These are phyloP conservation scores for Corynorhinus townsendii DNA, from an alignment of 2,113 vertebrate species.

Conservation along the genomic window DNA sequence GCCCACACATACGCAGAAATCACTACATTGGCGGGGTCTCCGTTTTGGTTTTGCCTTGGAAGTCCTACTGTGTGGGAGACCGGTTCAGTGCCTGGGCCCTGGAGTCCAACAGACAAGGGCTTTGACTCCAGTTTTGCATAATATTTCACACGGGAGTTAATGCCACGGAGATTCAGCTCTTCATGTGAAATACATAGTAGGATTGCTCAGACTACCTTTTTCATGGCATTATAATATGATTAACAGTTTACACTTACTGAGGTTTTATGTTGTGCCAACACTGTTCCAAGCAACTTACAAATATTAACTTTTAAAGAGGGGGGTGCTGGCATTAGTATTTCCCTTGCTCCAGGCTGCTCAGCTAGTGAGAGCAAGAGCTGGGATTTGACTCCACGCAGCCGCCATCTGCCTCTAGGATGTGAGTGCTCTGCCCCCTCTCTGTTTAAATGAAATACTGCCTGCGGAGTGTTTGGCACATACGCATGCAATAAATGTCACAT, in stretches of 20 bases:
- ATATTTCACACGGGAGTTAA: not conserved
- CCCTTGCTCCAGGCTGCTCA: not conserved
- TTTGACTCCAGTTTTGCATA: not conserved
- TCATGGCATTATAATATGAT: not conserved
- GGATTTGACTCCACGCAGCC: not conserved
- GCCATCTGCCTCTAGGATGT: not conserved
- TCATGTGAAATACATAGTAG: not conserved
- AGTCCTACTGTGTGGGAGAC: not conserved
- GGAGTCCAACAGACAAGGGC: not conserved
- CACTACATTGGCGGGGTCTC: not conserved
- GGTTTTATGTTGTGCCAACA: not conserved
- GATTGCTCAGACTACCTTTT: not conserved
- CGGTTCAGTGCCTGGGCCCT: not conserved
- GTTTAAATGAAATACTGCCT: slow-evolving; percentile 54
- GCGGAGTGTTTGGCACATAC: slow-evolving; percentile 53
- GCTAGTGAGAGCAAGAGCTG: not conserved
- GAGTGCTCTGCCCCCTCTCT: not conserved
- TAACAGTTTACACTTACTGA: not conserved
- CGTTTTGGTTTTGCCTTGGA: not conserved
- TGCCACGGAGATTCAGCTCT: not conserved
- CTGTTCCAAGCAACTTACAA: not conserved
- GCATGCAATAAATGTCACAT: slow-evolving; percentile 59
- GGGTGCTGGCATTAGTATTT: not conserved
- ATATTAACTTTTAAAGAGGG: not conserved
- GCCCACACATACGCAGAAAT: accelerated